A percentile compares a stretch with the other conserved stretches of the same genome.
Conservation (phyloP, 2,888 invertebrate species). For the Campoplex nolae region DNA sequence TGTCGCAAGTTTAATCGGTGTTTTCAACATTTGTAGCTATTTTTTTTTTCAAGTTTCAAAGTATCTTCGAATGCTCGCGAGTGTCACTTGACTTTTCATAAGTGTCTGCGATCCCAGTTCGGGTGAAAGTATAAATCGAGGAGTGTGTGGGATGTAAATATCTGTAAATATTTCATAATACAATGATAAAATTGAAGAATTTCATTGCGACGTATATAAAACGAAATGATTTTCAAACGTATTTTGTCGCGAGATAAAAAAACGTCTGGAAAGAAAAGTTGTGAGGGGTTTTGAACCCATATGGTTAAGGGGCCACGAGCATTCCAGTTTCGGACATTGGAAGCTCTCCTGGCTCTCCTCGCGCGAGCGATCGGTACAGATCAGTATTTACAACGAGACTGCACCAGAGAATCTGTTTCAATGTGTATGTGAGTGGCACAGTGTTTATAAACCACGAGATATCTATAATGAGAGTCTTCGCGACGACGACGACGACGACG, state of each 20-base stretch:
- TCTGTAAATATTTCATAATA: conserved; percentile 11
- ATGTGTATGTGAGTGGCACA: not conserved
- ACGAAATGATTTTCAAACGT: not conserved
- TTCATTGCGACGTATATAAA: not conserved
- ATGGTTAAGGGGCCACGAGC: conserved; percentile 27
- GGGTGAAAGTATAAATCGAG: not conserved
- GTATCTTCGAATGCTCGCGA: not conserved
- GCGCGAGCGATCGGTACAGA: conserved; percentile 54
- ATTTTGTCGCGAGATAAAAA: conserved; percentile 18
- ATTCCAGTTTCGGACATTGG: conserved; percentile 57
- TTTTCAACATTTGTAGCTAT: not conserved
- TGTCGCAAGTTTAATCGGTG: not conserved
- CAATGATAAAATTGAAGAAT: not conserved
- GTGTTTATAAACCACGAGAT: conserved; percentile 40
- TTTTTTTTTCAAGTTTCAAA: not conserved
- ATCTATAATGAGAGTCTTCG: conserved; percentile 62
- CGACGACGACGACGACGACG: not conserved
- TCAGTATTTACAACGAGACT: conserved; percentile 32
- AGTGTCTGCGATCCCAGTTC: not conserved
- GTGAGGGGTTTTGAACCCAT: not conserved
- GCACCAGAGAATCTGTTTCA: conserved; percentile 4
- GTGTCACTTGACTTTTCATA: not conserved
- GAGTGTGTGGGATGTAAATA: not conserved
- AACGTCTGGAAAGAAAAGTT: not conserved
- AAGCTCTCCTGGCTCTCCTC: conserved; percentile 2